Evolutionary conservation across 2,797 vertebrate genomes (phyloP), one percentile per base, ranked within the genome.

Genomic region (Urocyon cinereoargenteus): DNA sequence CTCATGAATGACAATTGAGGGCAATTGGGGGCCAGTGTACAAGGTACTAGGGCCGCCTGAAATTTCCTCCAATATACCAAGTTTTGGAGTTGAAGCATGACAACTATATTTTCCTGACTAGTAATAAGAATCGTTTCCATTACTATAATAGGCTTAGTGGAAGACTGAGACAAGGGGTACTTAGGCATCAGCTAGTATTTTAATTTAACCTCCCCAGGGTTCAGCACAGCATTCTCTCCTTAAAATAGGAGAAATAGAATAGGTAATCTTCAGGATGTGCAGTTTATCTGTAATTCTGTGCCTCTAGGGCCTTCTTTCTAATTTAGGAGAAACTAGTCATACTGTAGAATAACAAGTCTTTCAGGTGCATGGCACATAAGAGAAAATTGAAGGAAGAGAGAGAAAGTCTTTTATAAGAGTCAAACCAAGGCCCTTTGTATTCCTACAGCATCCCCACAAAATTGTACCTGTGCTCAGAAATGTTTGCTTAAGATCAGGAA

Each of bases 401-500:
- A 87, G 2, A 61, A 84, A 18, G 19, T 64, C 57, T 62, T 15
- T 64, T 86, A 7, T 1, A 84, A 90, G 22, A 90, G 75, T 98
- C 98, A 99, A 97, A 97, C 96, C 99, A 98, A 95, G 98, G 98
- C 26, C 98, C 98, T 93, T 98, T 99, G 2, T 99, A 99, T 98
- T 99, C 99, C 95, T 99, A 98, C 1, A 98, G 98, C 98, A 99
- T 99, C 88, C 98, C 88, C 96, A 99, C 98, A 91, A 99, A 99
- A 88, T 99, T 99, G 97, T 98, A 99, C 98, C 98, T 99, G 96
- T 99, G 98, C 96, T 99, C 99, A 85, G 18, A 66, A 78, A 99
- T 98, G 97, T 99, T 99, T 99, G 99, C 99, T 45, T 45, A 45
- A 45, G 40, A 96, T 98, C 99, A 62, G 98, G 98, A 11, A 99